phyloP scores from a whole-genome alignment of 2,888 invertebrate species.

The Ryuthela nishihirai region DNA sequence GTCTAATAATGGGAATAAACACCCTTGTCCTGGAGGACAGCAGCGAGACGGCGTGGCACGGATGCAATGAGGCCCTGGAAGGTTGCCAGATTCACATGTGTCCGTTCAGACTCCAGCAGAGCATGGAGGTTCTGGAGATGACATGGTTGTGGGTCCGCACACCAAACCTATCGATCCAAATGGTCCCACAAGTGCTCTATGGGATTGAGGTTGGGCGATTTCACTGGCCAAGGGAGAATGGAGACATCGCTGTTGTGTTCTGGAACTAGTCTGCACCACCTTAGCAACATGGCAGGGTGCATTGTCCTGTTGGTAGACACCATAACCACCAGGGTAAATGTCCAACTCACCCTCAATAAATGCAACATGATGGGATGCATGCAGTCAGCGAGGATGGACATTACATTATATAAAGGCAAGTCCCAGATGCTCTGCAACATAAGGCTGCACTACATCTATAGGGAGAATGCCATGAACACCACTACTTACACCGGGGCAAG shows the following conservation, averaged over 20 bases:
- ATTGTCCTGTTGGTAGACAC: conserved; percentile 2
- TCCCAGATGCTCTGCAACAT: no score
- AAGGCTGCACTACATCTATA: no score
- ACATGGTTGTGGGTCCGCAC: conserved; percentile 1
- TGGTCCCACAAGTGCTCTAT: conserved; percentile 5
- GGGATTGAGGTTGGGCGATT: background rate
- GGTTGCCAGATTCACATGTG: background rate
- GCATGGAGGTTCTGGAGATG: conserved; percentile 3
- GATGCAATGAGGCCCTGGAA: background rate
- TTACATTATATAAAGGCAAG: no score
- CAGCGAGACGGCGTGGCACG: conserved; percentile 2
- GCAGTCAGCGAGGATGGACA: conserved; percentile 4
- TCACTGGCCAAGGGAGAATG: background rate
- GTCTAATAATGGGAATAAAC: conserved; percentile 2
- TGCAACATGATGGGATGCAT: conserved; percentile 3
- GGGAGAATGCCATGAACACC: no score
- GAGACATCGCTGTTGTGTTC: background rate
- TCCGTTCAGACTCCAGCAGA: background rate
- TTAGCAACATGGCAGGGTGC: background rate
- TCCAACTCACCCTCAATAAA: no score
- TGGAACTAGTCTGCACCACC: background rate
- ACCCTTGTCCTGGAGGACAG: background rate
- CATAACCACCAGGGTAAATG: background rate
- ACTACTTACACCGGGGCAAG: no score
- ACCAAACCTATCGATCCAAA: conserved; percentile 5